Conservation (phyloP, 2,113 vertebrate genomes). For the Psettodes erumei region DNA sequence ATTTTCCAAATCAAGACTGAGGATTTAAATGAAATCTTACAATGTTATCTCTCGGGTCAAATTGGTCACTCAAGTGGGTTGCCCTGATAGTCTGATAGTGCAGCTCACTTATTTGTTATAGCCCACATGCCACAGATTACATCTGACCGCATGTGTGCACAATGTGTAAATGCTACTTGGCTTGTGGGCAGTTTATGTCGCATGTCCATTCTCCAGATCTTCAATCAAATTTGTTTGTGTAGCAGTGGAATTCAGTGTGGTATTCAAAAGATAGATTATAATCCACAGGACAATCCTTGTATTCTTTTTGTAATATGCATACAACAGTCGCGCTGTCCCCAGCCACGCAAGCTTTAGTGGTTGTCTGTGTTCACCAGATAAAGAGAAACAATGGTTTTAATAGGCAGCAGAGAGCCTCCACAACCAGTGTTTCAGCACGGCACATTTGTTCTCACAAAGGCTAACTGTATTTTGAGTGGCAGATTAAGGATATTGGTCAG, state of each 20-base stretch:
- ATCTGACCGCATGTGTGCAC: constrained; percentile 47
- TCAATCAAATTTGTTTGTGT: constrained; percentile 56
- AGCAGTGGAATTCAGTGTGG: constrained; percentile 51
- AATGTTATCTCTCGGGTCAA: constrained; percentile 61
- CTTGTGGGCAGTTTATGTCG: constrained; percentile 36
- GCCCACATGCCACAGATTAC: constrained; percentile 42
- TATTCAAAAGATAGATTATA: constrained; percentile 72
- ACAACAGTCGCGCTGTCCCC: constrained; percentile 61
- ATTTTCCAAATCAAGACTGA: constrained; percentile 69
- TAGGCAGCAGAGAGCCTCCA: constrained; percentile 77
- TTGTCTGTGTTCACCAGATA: constrained; percentile 85
- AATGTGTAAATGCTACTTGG: constrained; percentile 35
- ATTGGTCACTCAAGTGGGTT: constrained; percentile 63
- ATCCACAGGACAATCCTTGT: constrained; percentile 67
- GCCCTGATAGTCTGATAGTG: constrained; percentile 59
- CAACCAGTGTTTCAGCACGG: constrained; percentile 76
- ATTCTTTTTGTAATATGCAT: constrained; percentile 66
- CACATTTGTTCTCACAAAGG: constrained; percentile 85
- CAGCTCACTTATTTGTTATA: constrained; percentile 58
- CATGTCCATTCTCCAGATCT: constrained; percentile 36
- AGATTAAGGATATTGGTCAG: constrained; percentile 81
- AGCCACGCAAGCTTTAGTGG: constrained; percentile 65
- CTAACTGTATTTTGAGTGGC: constrained; percentile 79
- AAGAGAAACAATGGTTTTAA: constrained; percentile 86
- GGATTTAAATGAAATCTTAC: constrained; percentile 70